Evolutionary conservation across 2,797 vertebrate genomes (phyloP).

Genomic region (Dendrocincla tyrannina): DNA sequence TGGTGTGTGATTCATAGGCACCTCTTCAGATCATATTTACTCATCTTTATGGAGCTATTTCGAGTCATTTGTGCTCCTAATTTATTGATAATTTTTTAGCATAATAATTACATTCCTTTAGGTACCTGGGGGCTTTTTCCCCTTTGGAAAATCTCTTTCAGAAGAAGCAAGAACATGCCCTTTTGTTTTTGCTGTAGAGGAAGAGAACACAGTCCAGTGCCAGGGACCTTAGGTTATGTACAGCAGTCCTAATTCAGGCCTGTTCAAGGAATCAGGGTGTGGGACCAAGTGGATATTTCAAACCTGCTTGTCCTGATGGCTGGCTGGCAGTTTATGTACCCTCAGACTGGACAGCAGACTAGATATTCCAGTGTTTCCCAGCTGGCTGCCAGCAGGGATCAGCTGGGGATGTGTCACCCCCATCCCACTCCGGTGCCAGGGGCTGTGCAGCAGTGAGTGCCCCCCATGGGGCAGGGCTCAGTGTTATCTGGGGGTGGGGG

Average conservation of each 20-base stretch:
- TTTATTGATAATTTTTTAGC: background rate
- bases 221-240: background rate
- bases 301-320: background rate
- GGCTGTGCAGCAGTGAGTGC: background rate
- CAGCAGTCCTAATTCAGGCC: background rate
- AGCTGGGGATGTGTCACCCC: background rate
- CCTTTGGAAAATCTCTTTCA: background rate
- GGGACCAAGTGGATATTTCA: background rate
- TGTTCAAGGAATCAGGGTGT: background rate
- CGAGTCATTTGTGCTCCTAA: background rate
- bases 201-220: background rate
- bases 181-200: background rate
- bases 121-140: background rate
- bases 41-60: constrained; percentile 2
- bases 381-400: background rate
- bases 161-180: background rate
- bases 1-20: background rate
- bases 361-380: background rate
- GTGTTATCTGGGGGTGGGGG: rapidly evolving
- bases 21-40: background rate
- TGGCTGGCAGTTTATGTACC: background rate
- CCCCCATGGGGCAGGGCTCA: background rate
- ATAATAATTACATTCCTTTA: background rate
- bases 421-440: background rate
- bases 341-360: background rate